These are phyloP conservation scores for Ormyrus nitidulus DNA, from an alignment of 2,888 invertebrate genomes.

Conservation along the genomic window DNA sequence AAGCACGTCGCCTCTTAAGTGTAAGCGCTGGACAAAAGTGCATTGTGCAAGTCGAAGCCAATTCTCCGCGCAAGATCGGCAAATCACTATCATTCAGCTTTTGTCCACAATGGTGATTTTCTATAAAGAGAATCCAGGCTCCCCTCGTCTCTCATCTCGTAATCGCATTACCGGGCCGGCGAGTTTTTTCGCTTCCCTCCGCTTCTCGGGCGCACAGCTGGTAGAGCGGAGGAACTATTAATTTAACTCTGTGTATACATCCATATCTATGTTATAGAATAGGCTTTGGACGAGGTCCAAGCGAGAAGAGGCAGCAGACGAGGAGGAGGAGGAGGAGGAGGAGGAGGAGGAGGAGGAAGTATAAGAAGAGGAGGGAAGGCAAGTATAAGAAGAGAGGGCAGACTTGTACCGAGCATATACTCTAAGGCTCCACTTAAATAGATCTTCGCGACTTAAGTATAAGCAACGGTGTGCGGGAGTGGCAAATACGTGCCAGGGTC, in stretches of 20 bases:
- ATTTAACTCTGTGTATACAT: conserved; percentile 69
- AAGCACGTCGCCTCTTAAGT: no score
- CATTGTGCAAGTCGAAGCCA: neutral
- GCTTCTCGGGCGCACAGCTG: neutral
- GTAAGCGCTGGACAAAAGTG: conserved; percentile 24
- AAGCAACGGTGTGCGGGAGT: conserved; percentile 70
- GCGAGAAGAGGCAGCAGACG: conserved; percentile 35
- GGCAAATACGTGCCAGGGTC: conserved; percentile 75
- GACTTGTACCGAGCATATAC: conserved; percentile 20
- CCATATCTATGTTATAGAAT: conserved; percentile 56
- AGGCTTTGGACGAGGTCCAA: neutral
- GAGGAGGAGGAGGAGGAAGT: neutral
- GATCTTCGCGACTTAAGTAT: conserved; percentile 64
- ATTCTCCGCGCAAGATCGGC: neutral
- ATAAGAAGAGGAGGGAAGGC: no score
- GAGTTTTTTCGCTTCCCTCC: conserved; percentile 6
- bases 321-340: neutral
- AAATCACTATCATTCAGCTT: conserved; percentile 41
- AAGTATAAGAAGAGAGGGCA: no score
- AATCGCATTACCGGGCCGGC: conserved; percentile 62
- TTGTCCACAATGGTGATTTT: conserved; percentile 45
- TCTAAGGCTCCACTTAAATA: conserved; percentile 70
- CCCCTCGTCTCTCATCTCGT: conserved; percentile 56
- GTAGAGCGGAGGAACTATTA: conserved; percentile 70
- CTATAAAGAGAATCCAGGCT: conserved; percentile 17